A percentile compares a stretch with the other conserved stretches of the same genome.
Evolutionary conservation across 1,140 invertebrate genomes (phyloP).

Genomic region (Bombyx mandarina): DNA sequence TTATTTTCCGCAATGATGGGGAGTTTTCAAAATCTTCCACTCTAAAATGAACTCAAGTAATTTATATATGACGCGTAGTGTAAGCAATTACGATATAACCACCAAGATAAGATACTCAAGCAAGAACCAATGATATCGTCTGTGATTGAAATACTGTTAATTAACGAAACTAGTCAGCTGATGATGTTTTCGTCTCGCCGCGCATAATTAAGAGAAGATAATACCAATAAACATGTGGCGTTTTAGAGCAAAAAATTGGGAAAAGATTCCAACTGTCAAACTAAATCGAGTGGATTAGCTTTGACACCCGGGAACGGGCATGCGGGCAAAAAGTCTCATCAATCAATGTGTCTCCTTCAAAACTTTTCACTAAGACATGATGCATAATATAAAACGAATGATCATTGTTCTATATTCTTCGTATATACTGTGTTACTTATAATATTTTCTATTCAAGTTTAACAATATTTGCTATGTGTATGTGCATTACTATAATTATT

Average conservation of each 20-base stretch:
- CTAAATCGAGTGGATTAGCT: constrained; percentile 56
- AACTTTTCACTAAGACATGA: no score
- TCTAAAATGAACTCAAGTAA: no score
- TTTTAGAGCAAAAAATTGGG: constrained; percentile 47
- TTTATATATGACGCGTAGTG: no score
- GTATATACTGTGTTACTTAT: no score
- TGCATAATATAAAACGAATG: no score
- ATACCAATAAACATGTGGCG: constrained; percentile 53
- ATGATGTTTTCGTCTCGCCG: constrained; percentile 39
- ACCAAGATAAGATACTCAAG: neutral
- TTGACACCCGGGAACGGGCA: constrained; percentile 20
- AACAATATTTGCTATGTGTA: no score
- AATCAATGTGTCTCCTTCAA: constrained; percentile 31
- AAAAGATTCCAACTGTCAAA: constrained; percentile 58
- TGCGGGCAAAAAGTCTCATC: constrained; percentile 59
- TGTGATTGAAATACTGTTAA: constrained; percentile 9
- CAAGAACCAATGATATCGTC: neutral
- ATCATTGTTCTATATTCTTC: no score
- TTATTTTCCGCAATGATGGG: no score
- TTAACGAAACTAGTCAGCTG: constrained; percentile 15
- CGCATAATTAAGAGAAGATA: constrained; percentile 48
- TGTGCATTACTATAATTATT: no score
- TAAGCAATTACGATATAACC: neutral
- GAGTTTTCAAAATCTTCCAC: no score
- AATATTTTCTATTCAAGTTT: no score